These are phyloP conservation scores for Prunella strophiata DNA, from an alignment of 2,797 vertebrate genomes.

Conservation along the genomic window DNA sequence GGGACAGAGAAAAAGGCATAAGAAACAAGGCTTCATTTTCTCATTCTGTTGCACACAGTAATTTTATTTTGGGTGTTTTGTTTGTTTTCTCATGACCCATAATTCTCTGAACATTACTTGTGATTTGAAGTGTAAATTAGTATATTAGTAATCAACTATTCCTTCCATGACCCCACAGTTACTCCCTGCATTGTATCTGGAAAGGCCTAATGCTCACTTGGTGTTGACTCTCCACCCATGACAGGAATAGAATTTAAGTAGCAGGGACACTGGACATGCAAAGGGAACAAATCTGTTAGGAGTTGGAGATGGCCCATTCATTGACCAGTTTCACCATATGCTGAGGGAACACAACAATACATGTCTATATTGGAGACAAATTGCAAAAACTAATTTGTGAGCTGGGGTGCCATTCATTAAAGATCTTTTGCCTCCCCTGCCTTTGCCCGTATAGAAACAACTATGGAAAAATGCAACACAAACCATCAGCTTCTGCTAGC, in stretches of 20 bases:
- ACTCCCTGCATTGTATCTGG: neutral
- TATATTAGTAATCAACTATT: neutral
- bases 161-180: neutral
- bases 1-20: neutral
- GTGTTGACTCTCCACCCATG: neutral
- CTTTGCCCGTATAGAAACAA: neutral
- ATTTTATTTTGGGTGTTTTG: neutral
- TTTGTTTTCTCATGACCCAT: neutral
- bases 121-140: neutral
- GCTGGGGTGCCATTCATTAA: neutral
- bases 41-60: neutral
- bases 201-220: neutral
- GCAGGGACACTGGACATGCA: neutral
- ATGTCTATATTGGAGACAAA: neutral
- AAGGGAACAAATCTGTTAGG: neutral
- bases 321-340: neutral
- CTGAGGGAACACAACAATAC: neutral
- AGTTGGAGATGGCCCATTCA: neutral
- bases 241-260: neutral
- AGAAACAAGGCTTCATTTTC: neutral
- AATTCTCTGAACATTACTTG: neutral
- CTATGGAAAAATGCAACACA: neutral
- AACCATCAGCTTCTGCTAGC: neutral
- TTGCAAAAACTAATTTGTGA: neutral
- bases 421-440: neutral